These are phyloP conservation scores for Drosophila elegans DNA, from an alignment of 1,140 invertebrate species.

Conservation along the genomic window DNA sequence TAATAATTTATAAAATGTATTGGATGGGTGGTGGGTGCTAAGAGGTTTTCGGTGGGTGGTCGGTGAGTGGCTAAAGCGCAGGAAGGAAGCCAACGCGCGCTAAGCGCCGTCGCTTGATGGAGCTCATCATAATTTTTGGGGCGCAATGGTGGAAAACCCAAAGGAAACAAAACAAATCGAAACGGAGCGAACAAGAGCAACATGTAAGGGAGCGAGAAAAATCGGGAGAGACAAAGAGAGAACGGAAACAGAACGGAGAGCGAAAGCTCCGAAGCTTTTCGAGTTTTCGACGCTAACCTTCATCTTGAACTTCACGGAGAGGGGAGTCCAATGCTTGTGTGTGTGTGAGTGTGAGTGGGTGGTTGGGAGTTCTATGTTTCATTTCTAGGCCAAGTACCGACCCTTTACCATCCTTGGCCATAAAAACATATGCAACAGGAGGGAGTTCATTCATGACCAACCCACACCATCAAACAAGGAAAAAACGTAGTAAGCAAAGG, in stretches of 20 bases:
- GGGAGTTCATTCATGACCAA: constrained; percentile 78
- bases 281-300: constrained; percentile 68
- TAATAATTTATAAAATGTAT: not conserved
- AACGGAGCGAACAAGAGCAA: constrained; percentile 62
- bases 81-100: constrained; percentile 45
- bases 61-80: constrained; percentile 31
- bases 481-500: no score
- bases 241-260: constrained; percentile 11
- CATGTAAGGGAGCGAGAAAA: constrained; percentile 40
- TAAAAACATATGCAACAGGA: constrained; percentile 83
- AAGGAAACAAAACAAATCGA: constrained; percentile 70
- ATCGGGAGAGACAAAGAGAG: constrained; percentile 1
- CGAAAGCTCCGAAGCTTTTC: constrained; percentile 48
- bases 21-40: constrained; percentile 3
- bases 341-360: constrained; percentile 1
- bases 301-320: constrained; percentile 77
- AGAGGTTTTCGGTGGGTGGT: constrained; percentile 5
- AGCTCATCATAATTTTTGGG: constrained; percentile 70
- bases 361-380: constrained; percentile 39
- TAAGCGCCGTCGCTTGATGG: constrained; percentile 51
- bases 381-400: constrained; percentile 37
- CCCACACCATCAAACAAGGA: constrained; percentile 38
- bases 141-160: constrained; percentile 56
- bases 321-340: constrained; percentile 4
- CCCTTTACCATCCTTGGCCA: constrained; percentile 45